Evolutionary conservation across 2,113 vertebrate species (phyloP), one percentile per base, ranked within the genome.

Genomic region (Callorhinus ursinus): DNA sequence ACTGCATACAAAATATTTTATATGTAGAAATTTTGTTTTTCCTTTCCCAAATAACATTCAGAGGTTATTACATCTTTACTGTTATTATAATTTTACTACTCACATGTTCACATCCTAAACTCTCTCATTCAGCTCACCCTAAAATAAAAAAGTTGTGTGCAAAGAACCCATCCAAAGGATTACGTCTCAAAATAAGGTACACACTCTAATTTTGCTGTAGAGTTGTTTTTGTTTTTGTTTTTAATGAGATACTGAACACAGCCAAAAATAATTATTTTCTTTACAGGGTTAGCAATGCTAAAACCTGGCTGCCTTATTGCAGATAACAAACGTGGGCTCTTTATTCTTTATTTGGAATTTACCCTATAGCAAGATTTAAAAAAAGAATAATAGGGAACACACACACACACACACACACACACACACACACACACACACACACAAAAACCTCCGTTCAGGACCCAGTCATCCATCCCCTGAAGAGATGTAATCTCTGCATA

Each of bases 401-500:
- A 90, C 53, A 72, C 31, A 79, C 69, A 85, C 28, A 55, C 74
- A 94, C 63, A 88, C 74, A 61, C 42, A 63, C 77, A 89, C 28
- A 61, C 61, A 46, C 42, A 33, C 39, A 46, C 42, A 39, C 39
- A 81, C 72, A 72, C 81, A 72, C 61, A 55, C 31, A 31, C 65
- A 63, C 67, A 49, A 53, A 95, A 95, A 21, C 15, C 72, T 95
- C 81, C 46, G 93, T 11, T 80, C 74, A 90, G 86, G 97, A 69
- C 71, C 88, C 94, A 76, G 7, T 18, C 53, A 94, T 93, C 49
- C 71, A 89, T 96, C 46, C 53, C 96, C 92, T 49, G 90, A 97
- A 98, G 92, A 98, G 97, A 98, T 97, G 88, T 97, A 97, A 97
- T 97, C 96, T 97, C 28, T 92, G 21, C 57, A 7, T 87, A 98